A percentile compares a stretch with the other conserved stretches of the same genome.
phyloP scores from a whole-genome alignment of 2,888 invertebrate species.

The Trypoxylon attenuatum region DNA sequence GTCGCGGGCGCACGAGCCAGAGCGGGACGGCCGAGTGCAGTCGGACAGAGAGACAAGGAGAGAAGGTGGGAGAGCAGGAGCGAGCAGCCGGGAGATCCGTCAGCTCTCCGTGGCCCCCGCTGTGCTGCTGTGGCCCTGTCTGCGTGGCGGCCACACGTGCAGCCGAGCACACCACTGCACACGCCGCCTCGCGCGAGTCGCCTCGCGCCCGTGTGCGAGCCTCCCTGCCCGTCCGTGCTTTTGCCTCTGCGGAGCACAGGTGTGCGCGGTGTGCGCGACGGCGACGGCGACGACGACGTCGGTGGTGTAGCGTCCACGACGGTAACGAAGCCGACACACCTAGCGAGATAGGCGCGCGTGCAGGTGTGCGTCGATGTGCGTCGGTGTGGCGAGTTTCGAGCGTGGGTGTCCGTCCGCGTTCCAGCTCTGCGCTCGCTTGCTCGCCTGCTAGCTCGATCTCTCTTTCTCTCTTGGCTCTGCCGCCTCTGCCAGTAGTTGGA shows the following conservation, averaged over 20 bases:
- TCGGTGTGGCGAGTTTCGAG: background rate
- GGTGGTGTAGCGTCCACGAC: background rate
- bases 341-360: background rate
- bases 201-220: background rate
- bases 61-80: too few relatives aligned
- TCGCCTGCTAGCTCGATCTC: too few relatives aligned
- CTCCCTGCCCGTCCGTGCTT: background rate
- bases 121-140: background rate
- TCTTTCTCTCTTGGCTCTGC: too few relatives aligned
- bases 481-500: background rate
- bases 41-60: too few relatives aligned
- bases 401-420: background rate
- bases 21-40: background rate
- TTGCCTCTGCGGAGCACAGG: background rate
- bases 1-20: conserved; percentile 5
- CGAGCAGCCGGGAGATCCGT: too few relatives aligned
- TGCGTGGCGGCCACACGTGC: background rate
- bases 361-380: background rate
- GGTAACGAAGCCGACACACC: background rate
- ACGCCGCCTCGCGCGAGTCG: background rate
- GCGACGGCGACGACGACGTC: background rate
- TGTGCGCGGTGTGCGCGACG: background rate
- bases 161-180: background rate
- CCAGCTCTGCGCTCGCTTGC: background rate
- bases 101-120: background rate